phyloP scores from a whole-genome alignment of 2,888 invertebrate genomes.

The Syrphus vitripennis region DNA sequence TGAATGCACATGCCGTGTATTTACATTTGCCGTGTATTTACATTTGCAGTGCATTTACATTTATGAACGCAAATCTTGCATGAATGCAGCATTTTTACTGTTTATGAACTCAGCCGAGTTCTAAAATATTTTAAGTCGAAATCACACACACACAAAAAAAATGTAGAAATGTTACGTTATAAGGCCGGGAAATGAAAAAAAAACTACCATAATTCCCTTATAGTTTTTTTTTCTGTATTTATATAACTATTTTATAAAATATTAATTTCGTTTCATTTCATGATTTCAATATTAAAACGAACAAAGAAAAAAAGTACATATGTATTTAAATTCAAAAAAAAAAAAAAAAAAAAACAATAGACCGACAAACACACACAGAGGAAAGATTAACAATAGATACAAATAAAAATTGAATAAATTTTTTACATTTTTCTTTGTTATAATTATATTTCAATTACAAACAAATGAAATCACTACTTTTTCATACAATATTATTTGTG shows the following conservation, averaged over 20 bases:
- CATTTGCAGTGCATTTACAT: no score
- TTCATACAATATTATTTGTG: slow-evolving; percentile 24
- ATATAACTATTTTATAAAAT: slow-evolving; percentile 44
- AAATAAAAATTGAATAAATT: not conserved
- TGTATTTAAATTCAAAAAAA: not conserved
- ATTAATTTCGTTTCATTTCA: slow-evolving; percentile 51
- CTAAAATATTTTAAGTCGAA: no score
- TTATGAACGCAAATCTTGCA: no score
- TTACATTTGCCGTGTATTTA: no score
- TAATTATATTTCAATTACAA: slow-evolving; percentile 48
- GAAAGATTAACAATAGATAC: slow-evolving; percentile 30
- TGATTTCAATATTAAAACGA: slow-evolving; percentile 36
- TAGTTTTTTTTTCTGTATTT: slow-evolving; percentile 33
- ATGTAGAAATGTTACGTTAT: no score
- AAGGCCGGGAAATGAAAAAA: not conserved
- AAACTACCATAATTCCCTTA: slow-evolving; percentile 23
- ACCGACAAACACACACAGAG: slow-evolving; percentile 39
- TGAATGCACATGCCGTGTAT: no score
- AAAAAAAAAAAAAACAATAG: not conserved
- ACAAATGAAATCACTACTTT: slow-evolving; percentile 50
- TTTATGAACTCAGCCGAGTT: no score
- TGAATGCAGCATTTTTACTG: no score
- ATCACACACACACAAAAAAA: no score
- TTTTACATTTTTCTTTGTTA: slow-evolving; percentile 10
- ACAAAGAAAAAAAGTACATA: not conserved